These are phyloP conservation scores for Otus sunia DNA, from an alignment of 2,113 vertebrate genomes.

Conservation along the genomic window DNA sequence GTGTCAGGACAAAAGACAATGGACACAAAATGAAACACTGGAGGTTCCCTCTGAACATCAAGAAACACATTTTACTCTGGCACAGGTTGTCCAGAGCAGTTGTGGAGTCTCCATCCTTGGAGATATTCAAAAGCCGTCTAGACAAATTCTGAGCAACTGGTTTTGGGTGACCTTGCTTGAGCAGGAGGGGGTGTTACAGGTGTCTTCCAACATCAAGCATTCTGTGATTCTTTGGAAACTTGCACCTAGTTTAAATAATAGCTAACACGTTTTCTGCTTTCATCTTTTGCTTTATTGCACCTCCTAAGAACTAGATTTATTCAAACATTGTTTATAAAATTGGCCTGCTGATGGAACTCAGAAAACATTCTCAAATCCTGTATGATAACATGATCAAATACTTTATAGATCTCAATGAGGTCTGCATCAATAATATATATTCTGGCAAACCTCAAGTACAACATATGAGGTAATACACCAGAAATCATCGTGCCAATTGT, in stretches of 20 bases:
- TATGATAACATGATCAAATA: neutral
- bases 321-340: neutral
- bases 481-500: neutral
- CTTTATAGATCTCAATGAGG: neutral
- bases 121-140: neutral
- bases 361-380: neutral
- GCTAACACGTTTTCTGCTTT: neutral
- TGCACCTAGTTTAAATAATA: neutral
- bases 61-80: neutral
- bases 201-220: neutral
- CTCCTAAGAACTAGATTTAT: neutral
- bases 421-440: neutral
- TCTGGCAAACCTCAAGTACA: neutral
- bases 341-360: neutral
- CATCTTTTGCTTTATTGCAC: neutral
- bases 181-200: fast-evolving
- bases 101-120: neutral
- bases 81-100: neutral
- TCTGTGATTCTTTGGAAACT: neutral
- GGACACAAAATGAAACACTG: neutral
- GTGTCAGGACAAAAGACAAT: neutral
- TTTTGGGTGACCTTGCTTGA: neutral
- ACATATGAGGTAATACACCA: neutral
- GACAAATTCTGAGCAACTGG: neutral
- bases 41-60: neutral